These are phyloP conservation scores for Noturus placidus DNA, from an alignment of 2,113 vertebrate species.

Conservation along the genomic window DNA sequence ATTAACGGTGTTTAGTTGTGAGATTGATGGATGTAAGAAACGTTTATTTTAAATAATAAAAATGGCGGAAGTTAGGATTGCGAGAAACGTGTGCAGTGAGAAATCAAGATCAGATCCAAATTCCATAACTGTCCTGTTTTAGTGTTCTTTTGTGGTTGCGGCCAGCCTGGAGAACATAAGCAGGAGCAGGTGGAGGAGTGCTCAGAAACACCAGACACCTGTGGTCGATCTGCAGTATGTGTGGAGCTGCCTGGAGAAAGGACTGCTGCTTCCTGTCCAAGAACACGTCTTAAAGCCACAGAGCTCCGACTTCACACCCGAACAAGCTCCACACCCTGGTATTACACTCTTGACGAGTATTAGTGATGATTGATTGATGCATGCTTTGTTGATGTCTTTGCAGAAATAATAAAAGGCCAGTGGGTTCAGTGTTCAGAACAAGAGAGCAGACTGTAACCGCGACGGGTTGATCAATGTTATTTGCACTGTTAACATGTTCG, in stretches of 20 bases:
- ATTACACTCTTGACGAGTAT: neutral
- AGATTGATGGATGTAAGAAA: neutral
- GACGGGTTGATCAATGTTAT: neutral
- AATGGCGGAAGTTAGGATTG: neutral
- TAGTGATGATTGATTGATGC: neutral
- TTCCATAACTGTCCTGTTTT: slow-evolving; percentile 48
- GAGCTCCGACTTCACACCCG: neutral
- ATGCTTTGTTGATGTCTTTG: neutral
- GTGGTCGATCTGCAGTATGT: slow-evolving; percentile 75
- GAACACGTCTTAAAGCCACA: slow-evolving; percentile 54
- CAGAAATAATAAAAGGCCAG: neutral
- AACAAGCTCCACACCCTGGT: slow-evolving; percentile 45
- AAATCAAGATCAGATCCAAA: neutral
- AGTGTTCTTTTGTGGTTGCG: slow-evolving; percentile 81
- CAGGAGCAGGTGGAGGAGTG: slow-evolving; percentile 64
- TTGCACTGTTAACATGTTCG: neutral
- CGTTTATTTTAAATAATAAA: neutral
- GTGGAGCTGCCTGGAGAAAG: slow-evolving; percentile 71
- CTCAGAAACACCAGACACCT: slow-evolving; percentile 69
- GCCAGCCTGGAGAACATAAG: slow-evolving; percentile 69
- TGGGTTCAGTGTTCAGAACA: neutral
- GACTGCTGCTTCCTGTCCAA: slow-evolving; percentile 65
- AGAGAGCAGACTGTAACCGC: neutral
- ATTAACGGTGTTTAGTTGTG: neutral
- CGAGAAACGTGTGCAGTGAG: neutral